phyloP scores from a whole-genome alignment of 2,888 invertebrate species.

The Eristalis intricaria region DNA sequence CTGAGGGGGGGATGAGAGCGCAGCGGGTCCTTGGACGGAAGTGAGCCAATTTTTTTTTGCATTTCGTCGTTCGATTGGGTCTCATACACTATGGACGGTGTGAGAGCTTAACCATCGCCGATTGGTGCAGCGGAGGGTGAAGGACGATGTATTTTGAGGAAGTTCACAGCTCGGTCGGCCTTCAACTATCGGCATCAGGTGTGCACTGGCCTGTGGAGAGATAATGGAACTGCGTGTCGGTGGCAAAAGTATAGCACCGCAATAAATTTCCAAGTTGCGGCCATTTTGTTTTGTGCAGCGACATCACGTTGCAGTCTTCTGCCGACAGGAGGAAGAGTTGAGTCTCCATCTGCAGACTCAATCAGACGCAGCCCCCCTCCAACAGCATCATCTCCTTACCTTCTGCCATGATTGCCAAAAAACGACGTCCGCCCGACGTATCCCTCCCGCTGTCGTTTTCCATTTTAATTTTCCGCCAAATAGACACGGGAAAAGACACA shows the following conservation, averaged over 20 bases:
- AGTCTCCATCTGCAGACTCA: background rate
- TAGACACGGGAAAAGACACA: background rate
- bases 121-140: background rate
- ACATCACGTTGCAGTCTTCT: no score
- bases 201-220: background rate
- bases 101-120: background rate
- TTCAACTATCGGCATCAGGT: background rate
- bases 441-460: background rate
- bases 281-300: no score
- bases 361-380: no score
- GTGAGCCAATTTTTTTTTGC: background rate
- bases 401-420: background rate
- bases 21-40: background rate
- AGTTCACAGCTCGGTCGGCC: background rate
- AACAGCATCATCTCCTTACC: no score
- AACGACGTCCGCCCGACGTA: background rate
- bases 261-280: background rate
- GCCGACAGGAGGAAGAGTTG: background rate
- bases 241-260: background rate
- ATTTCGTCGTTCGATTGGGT: background rate
- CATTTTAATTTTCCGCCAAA: background rate
- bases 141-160: background rate
- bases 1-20: background rate
- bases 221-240: background rate
- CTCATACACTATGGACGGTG: background rate